These are phyloP conservation scores for Phenganax marumi DNA, from an alignment of 92 coral and sea anemone genomes.

Conservation along the genomic window DNA sequence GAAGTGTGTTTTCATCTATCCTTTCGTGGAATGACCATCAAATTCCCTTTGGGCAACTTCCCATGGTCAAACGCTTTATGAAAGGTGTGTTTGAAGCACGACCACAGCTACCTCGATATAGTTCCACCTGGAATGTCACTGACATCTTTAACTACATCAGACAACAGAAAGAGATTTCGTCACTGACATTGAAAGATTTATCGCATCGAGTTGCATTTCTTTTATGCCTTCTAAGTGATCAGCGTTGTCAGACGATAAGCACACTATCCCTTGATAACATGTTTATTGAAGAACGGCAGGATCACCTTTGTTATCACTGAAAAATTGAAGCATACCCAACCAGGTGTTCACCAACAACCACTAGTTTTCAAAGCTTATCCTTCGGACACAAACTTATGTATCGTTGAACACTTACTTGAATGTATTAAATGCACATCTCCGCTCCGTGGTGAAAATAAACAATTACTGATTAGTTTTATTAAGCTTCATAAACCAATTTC, in stretches of 20 bases:
- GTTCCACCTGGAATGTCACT: constrained; percentile 42
- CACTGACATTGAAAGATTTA: constrained; percentile 39
- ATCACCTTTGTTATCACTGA: constrained; percentile 9
- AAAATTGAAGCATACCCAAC: constrained; percentile 3
- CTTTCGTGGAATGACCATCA: not conserved
- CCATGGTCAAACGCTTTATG: constrained; percentile 49
- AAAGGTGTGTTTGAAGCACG: constrained; percentile 53
- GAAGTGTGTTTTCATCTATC: constrained; percentile 46
- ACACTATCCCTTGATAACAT: not conserved
- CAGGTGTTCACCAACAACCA: constrained; percentile 13
- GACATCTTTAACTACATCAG: constrained; percentile 38
- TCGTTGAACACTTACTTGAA: not conserved
- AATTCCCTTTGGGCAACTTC: constrained; percentile 56
- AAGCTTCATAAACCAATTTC: constrained; percentile 2
- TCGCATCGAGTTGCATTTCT: constrained; percentile 45
- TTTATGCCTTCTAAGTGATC: constrained; percentile 42
- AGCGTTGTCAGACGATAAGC: constrained; percentile 52
- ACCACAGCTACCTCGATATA: constrained; percentile 44
- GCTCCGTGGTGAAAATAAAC: not conserved
- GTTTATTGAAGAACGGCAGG: not conserved
- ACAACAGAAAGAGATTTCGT: constrained; percentile 3
- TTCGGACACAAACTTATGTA: not conserved
- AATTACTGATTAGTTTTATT: constrained; percentile 4
- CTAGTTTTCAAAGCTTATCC: constrained; percentile 2
- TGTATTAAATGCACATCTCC: not conserved